These are phyloP conservation scores for Oegoconia quadripuncta DNA, from an alignment of 2,888 invertebrate species.

Conservation along the genomic window DNA sequence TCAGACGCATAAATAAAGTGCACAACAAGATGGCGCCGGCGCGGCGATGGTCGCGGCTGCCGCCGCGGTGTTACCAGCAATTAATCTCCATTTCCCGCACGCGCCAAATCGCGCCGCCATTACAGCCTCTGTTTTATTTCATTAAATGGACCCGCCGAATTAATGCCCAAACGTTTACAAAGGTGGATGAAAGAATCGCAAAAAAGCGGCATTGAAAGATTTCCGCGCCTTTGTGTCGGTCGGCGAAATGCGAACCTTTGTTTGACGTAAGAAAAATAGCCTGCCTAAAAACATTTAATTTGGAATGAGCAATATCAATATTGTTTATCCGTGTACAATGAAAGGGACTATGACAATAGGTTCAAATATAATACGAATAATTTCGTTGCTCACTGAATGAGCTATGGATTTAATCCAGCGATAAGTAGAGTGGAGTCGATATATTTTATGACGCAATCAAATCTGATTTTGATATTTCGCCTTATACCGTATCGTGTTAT, in stretches of 20 bases:
- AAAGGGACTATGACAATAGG: neutral
- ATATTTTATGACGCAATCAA: too few species aligned
- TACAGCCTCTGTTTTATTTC: slow-evolving; percentile 71
- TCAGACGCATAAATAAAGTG: slow-evolving; percentile 62
- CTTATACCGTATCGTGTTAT: too few species aligned
- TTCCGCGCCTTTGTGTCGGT: slow-evolving; percentile 52
- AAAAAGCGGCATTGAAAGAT: slow-evolving; percentile 48
- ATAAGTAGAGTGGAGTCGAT: too few species aligned
- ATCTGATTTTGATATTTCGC: too few species aligned
- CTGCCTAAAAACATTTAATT: slow-evolving; percentile 17
- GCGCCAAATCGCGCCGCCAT: slow-evolving; percentile 68
- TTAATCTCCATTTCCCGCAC: slow-evolving; percentile 74
- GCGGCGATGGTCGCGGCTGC: slow-evolving; percentile 29
- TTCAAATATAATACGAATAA: slow-evolving; percentile 18
- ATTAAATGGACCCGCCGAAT: slow-evolving; percentile 69
- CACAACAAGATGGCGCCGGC: slow-evolving; percentile 60
- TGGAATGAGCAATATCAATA: slow-evolving; percentile 6
- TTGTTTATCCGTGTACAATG: neutral
- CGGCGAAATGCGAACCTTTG: slow-evolving; percentile 48
- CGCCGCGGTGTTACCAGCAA: slow-evolving; percentile 62
- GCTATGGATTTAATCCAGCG: too few species aligned
- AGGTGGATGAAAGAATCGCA: slow-evolving; percentile 54
- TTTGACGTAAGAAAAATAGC: slow-evolving; percentile 36
- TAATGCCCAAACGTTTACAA: slow-evolving; percentile 66
- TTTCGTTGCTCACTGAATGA: too few species aligned